Evolutionary conservation across 2,797 vertebrate species (phyloP), one percentile per base, ranked within the genome.

Genomic region (Synanceia verrucosa): DNA sequence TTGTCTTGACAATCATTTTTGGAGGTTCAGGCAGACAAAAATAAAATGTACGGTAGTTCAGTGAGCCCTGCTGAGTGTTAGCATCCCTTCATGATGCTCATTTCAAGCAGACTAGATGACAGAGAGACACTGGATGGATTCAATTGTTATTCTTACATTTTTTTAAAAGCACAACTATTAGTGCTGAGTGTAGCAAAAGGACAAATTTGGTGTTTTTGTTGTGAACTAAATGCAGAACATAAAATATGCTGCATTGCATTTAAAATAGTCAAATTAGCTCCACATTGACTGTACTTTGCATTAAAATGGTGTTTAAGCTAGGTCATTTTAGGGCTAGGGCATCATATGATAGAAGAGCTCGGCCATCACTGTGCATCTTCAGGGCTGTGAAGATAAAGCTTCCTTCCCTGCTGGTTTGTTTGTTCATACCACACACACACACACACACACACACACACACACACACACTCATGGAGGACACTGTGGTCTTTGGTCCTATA

Each of bases 341-440:
- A 53, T 64, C 10, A 28, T 51, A 44, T 6, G 36, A 3, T 34
- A 26, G 31, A 13, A 18, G 7, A 41, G 21, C 34, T 5, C 3
- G 44, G n/a, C 26, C 41, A 46, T 65, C 50, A 39, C 26, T 70
- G 41, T 73, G 57, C 57, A 65, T 28, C 53, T 55, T 13, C 44
- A 64, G 31, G 36, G 18, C 53, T 29, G 11, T 71, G 67, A 65
- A 57, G 53, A 64, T 61, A 41, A 82, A 56, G 9, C 37, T 26
- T 62, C 16, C 37, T 26, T 62, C 16, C 34, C 64, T 39, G 36
- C 60, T 76, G 31, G 16, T 57, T n/a, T 41, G 26, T 75, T 19
- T 29, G 57, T 74, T 82, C 44, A 53, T 61, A 36, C 81, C 16
- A 64, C 39, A 63, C n/a, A 65, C 62, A 59, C 70, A 46, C 51